These are phyloP conservation scores for Adela reaumurella DNA, from an alignment of 2,888 invertebrate species.

Conservation along the genomic window DNA sequence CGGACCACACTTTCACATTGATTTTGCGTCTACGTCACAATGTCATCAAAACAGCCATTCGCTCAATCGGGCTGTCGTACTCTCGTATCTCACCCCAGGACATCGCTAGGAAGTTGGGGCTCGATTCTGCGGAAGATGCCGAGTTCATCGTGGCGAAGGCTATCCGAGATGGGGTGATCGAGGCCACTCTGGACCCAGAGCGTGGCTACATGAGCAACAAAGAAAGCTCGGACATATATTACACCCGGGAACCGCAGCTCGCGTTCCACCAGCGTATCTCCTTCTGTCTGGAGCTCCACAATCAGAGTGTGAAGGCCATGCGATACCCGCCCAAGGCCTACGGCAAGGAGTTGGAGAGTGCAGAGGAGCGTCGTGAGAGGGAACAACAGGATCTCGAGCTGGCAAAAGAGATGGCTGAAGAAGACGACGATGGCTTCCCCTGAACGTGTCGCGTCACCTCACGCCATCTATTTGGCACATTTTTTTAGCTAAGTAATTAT, in stretches of 20 bases:
- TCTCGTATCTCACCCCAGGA: slow-evolving; percentile 94
- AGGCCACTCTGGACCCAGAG: slow-evolving; percentile 94
- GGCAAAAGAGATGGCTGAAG: slow-evolving; percentile 99
- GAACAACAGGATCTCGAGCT: slow-evolving; percentile 98
- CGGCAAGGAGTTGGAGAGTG: slow-evolving; percentile 96
- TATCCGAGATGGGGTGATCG: slow-evolving; percentile 97
- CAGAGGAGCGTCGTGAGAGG: slow-evolving; percentile 91
- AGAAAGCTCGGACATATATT: slow-evolving; percentile 95
- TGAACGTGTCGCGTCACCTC: slow-evolving; percentile 16
- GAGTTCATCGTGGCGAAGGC: slow-evolving; percentile 99
- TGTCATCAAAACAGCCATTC: slow-evolving; percentile 97
- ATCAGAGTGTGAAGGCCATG: slow-evolving; percentile 99
- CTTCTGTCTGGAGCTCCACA: slow-evolving; percentile 96
- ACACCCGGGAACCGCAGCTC: slow-evolving; percentile 91
- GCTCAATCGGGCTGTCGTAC: slow-evolving; percentile 94
- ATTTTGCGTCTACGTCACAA: slow-evolving; percentile 96
- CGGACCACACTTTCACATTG: slow-evolving; percentile 92
- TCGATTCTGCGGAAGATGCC: slow-evolving; percentile 96
- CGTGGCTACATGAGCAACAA: slow-evolving; percentile 96
- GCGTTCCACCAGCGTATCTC: slow-evolving; percentile 96
- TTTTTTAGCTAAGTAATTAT: not conserved
- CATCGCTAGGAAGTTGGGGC: slow-evolving; percentile 88
- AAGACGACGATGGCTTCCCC: slow-evolving; percentile 90
- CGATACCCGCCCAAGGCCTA: slow-evolving; percentile 98
- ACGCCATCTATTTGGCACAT: not conserved